These are phyloP conservation scores for Uloborus diversus DNA, from an alignment of 1,140 invertebrate genomes.

Conservation along the genomic window DNA sequence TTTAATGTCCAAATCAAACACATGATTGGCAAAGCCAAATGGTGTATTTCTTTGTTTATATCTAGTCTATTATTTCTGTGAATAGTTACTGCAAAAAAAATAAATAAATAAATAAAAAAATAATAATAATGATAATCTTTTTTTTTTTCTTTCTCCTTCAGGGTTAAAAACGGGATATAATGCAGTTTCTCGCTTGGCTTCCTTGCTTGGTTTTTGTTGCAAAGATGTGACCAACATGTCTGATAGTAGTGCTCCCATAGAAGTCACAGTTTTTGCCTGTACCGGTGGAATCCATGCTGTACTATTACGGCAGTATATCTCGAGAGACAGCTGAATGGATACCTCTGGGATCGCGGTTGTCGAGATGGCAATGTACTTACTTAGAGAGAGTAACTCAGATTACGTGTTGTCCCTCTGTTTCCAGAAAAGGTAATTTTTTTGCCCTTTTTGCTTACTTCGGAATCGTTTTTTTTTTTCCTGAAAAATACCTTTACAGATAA, in stretches of 20 bases:
- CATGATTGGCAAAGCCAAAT: too few species aligned
- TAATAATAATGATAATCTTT: too few species aligned
- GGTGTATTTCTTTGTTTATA: too few species aligned
- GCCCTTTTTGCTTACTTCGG: too few species aligned
- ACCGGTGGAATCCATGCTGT: slow-evolving; percentile 59
- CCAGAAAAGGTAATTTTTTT: slow-evolving; percentile 64
- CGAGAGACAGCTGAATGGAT: slow-evolving; percentile 67
- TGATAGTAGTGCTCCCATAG: slow-evolving; percentile 15
- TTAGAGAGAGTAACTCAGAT: slow-evolving; percentile 64
- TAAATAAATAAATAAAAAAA: too few species aligned
- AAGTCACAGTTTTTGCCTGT: slow-evolving; percentile 37
- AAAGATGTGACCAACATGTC: slow-evolving; percentile 32
- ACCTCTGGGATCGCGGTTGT: slow-evolving; percentile 62
- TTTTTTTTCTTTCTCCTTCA: not conserved
- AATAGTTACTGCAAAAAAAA: too few species aligned
- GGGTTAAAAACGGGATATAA: slow-evolving; percentile 49
- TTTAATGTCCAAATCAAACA: too few species aligned
- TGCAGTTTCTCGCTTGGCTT: slow-evolving; percentile 37
- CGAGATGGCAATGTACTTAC: slow-evolving; percentile 67
- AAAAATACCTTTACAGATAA: too few species aligned
- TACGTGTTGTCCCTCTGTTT: slow-evolving; percentile 63
- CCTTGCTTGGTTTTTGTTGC: slow-evolving; percentile 44
- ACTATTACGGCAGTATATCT: slow-evolving; percentile 68
- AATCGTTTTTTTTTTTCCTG: too few species aligned
- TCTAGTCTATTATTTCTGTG: too few species aligned